These are phyloP conservation scores for Micrasema longulum DNA, from an alignment of 1,140 invertebrate species.

Conservation along the genomic window DNA sequence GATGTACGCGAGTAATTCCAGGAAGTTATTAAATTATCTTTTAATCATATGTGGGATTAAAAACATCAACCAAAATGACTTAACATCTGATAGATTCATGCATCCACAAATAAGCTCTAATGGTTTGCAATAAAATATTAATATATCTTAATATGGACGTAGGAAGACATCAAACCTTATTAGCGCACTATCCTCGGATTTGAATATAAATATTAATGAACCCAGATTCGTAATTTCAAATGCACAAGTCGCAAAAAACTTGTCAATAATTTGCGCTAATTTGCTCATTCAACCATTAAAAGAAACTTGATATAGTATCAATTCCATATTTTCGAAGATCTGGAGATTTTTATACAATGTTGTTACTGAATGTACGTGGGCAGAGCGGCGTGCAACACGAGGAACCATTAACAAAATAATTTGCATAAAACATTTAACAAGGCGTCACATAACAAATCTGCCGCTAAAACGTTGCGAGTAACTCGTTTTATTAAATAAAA, in stretches of 20 bases:
- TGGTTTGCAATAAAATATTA: too few relatives aligned
- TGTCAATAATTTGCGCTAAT: slow-evolving; percentile 8
- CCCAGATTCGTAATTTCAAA: not conserved
- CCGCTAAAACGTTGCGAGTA: not conserved
- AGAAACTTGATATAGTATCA: slow-evolving; percentile 6
- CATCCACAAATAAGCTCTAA: too few relatives aligned
- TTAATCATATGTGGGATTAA: too few relatives aligned
- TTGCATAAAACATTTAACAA: slow-evolving; percentile 6
- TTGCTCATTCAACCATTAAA: not conserved
- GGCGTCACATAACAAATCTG: not conserved
- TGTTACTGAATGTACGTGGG: slow-evolving; percentile 6
- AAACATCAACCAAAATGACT: too few relatives aligned
- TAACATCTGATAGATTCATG: too few relatives aligned
- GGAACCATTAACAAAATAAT: not conserved
- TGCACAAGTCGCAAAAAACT: not conserved
- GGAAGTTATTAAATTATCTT: too few relatives aligned
- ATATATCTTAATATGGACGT: too few relatives aligned
- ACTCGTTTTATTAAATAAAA: slow-evolving; percentile 6
- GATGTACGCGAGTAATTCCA: too few relatives aligned
- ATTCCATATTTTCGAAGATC: not conserved
- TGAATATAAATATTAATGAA: not conserved
- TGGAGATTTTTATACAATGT: not conserved
- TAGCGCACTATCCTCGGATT: not conserved
- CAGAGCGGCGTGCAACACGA: not conserved
- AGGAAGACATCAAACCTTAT: too few relatives aligned